Percentiles rank a stretch among this genome's conserved stretches.
These are phyloP conservation scores for Glossosoma conforme DNA, from an alignment of 1,140 invertebrate species.

Conservation along the genomic window DNA sequence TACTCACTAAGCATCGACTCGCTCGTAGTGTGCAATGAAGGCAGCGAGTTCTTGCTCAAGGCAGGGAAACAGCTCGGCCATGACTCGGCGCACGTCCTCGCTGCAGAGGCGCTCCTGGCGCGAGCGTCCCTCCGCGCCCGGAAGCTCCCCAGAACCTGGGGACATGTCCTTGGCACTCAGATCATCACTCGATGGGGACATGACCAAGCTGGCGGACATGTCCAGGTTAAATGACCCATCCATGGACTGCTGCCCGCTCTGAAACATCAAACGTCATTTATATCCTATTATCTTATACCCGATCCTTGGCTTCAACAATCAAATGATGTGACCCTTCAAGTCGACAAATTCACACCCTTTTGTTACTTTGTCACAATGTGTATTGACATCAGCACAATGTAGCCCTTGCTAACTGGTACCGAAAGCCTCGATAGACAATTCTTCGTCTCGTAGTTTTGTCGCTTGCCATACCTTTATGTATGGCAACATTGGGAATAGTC, in stretches of 20 bases:
- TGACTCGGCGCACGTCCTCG: slow-evolving; percentile 77
- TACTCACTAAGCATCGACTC: slow-evolving; percentile 82
- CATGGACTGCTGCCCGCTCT: slow-evolving; percentile 30
- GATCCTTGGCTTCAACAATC: no score
- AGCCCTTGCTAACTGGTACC: no score
- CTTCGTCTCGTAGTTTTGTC: no score
- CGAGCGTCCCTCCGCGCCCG: slow-evolving; percentile 42
- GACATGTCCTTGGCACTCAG: slow-evolving; percentile 27
- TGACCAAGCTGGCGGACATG: slow-evolving; percentile 22
- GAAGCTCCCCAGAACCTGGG: slow-evolving; percentile 34
- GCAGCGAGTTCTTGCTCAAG: slow-evolving; percentile 80
- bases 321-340: no score
- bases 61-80: slow-evolving; percentile 80
- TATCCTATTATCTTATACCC: no score
- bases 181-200: slow-evolving; percentile 29
- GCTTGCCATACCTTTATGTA: no score
- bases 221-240: slow-evolving; percentile 29
- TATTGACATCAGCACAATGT: no score
- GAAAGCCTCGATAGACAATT: no score
- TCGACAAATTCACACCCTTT: no score
- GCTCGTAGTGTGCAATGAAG: slow-evolving; percentile 82
- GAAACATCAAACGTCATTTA: background rate
- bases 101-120: slow-evolving; percentile 65
- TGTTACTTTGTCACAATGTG: no score
- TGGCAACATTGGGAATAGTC: no score